A percentile compares a stretch with the other conserved stretches of the same genome.
phyloP scores from a whole-genome alignment of 2,797 vertebrate genomes.

The Melanotaenia boesemani region DNA sequence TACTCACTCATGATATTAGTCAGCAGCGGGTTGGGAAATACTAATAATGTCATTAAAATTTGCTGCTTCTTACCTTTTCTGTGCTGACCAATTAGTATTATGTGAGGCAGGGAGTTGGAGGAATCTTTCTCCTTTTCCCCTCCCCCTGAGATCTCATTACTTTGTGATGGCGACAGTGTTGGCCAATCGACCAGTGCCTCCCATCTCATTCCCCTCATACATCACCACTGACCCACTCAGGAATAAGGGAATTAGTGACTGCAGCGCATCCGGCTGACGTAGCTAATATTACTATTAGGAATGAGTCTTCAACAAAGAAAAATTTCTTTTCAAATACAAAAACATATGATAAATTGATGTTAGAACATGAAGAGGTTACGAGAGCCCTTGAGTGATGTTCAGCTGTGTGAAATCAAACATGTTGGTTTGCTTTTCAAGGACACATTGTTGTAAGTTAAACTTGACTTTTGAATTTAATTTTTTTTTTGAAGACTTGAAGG shows the following conservation, averaged over 20 bases:
- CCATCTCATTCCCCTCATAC: constrained; percentile 73
- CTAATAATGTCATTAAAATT: constrained; percentile 62
- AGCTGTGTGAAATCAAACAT: constrained; percentile 13
- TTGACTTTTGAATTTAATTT: constrained; percentile 2
- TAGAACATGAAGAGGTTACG: constrained; percentile 21
- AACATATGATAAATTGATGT: constrained; percentile 20
- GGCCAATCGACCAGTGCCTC: constrained; percentile 76
- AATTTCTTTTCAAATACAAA: constrained; percentile 18
- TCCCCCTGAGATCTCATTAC: constrained; percentile 79
- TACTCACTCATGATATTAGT: constrained; percentile 36
- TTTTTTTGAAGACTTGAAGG: not conserved
- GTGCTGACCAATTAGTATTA: constrained; percentile 70
- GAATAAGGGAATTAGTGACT: constrained; percentile 61
- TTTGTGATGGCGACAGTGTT: constrained; percentile 69
- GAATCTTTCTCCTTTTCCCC: constrained; percentile 47
- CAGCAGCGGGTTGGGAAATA: constrained; percentile 21
- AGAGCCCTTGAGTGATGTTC: not conserved
- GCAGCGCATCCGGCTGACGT: constrained; percentile 43
- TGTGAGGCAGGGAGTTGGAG: constrained; percentile 47
- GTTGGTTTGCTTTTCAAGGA: constrained; percentile 11
- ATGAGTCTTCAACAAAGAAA: constrained; percentile 12
- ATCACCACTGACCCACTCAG: constrained; percentile 64
- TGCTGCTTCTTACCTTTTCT: constrained; percentile 40
- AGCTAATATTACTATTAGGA: constrained; percentile 63
- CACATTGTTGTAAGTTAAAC: constrained; percentile 15